A percentile compares a stretch with the other conserved stretches of the same genome.
phyloP scores from a whole-genome alignment of 2,113 vertebrate species.

The Pelvicachromis taeniatus region DNA sequence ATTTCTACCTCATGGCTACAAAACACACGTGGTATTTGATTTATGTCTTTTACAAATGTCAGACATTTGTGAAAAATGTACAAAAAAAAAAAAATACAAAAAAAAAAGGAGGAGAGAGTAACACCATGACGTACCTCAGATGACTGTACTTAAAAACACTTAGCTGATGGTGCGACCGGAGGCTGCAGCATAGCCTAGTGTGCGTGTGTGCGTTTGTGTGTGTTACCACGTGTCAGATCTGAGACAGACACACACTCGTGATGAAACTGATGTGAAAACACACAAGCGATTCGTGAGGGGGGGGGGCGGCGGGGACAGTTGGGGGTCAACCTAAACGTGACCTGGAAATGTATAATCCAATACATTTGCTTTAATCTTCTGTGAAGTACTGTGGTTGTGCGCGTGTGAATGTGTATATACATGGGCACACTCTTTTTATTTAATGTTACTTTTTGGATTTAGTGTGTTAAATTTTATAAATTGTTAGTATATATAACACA shows the following conservation, averaged over 20 bases:
- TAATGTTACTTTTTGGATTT: conserved; percentile 35
- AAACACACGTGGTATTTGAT: conserved; percentile 91
- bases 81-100: not conserved
- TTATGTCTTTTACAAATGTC: conserved; percentile 87
- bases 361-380: conserved; percentile 76
- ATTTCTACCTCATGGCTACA: conserved; percentile 98
- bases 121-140: conserved; percentile 92
- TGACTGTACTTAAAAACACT: conserved; percentile 86
- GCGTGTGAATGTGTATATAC: conserved; percentile 73
- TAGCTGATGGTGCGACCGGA: conserved; percentile 71
- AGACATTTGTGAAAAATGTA: conserved; percentile 76
- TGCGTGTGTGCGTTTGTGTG: not conserved
- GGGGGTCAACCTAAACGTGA: conserved; percentile 25
- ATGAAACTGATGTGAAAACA: not conserved
- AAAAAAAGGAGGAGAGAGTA: conserved; percentile 26
- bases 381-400: conserved; percentile 73
- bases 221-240: conserved; percentile 22
- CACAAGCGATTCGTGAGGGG: conserved; percentile 18
- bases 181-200: conserved; percentile 41
- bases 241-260: not conserved
- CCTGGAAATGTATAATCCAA: conserved; percentile 68
- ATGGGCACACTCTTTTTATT: conserved; percentile 66
- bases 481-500: conserved; percentile 74
- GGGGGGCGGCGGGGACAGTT: not conserved
- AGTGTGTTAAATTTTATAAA: conserved; percentile 73